Evolutionary conservation across 2,113 vertebrate species (phyloP).

Genomic region (Scortum barcoo): DNA sequence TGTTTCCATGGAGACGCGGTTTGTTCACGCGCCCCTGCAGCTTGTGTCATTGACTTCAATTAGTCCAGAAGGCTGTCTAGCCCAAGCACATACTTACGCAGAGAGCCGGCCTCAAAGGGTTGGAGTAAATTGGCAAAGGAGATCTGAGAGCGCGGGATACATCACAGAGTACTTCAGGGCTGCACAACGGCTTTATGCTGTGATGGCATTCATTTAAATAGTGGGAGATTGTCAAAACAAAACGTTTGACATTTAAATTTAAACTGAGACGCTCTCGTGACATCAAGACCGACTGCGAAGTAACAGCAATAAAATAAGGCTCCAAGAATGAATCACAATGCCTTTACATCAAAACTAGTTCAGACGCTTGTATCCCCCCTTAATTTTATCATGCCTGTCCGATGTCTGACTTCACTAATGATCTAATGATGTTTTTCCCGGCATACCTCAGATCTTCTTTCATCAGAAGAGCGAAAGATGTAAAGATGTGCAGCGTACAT

Average conservation of each 20-base stretch:
- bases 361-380: not conserved
- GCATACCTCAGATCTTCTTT: conserved; percentile 1
- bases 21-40: conserved; percentile 71
- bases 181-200: conserved; percentile 8
- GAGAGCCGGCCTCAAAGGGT: conserved; percentile 63
- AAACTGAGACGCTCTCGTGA: not conserved
- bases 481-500: not conserved
- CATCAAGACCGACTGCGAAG: not conserved
- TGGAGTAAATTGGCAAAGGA: conserved; percentile 45
- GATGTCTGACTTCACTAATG: too few species aligned
- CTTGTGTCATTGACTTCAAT: conserved; percentile 84
- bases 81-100: conserved; percentile 73
- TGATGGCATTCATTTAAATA: conserved; percentile 18
- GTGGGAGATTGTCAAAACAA: conserved; percentile 13
- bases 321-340: not conserved
- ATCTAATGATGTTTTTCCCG: not conserved
- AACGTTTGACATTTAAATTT: not conserved
- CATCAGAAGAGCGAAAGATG: not conserved
- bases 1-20: conserved; percentile 85
- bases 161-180: not conserved
- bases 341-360: not conserved
- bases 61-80: conserved; percentile 75
- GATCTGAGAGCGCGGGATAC: conserved; percentile 19
- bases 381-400: conserved; percentile 7
- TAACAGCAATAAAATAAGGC: not conserved